phyloP scores from a whole-genome alignment of 1,140 invertebrate species.

The Cyrtorhinus lividipennis region DNA sequence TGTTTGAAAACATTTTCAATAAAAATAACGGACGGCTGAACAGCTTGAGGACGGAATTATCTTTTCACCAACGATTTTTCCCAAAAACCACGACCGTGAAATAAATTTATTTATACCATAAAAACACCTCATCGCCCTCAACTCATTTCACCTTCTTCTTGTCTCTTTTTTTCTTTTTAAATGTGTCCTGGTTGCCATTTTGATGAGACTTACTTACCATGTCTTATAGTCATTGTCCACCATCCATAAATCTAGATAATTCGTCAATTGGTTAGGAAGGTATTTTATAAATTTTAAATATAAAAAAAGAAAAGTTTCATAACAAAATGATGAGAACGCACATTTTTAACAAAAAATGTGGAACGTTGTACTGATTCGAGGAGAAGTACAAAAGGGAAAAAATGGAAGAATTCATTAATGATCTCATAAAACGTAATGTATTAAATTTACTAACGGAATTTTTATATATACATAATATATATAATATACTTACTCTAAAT shows the following conservation, averaged over 20 bases:
- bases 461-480: slow-evolving; percentile 1
- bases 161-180: too few relatives aligned
- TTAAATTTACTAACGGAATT: background rate
- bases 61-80: too few relatives aligned
- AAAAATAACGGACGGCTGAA: background rate
- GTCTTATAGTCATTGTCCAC: slow-evolving; percentile 7
- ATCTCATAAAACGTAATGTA: slow-evolving; percentile 12
- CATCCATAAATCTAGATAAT: slow-evolving; percentile 1
- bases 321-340: background rate
- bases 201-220: background rate
- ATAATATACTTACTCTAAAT: slow-evolving; percentile 11
- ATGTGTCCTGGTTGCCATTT: background rate
- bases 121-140: too few relatives aligned
- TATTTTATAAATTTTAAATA: slow-evolving; percentile 5
- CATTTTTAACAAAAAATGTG: slow-evolving; percentile 1
- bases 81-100: too few relatives aligned
- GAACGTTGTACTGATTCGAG: background rate
- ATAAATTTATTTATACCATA: too few relatives aligned
- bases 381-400: background rate
- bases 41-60: too few relatives aligned
- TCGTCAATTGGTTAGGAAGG: background rate
- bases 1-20: background rate
- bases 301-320: background rate
- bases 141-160: too few relatives aligned
- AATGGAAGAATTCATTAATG: slow-evolving; percentile 6